phyloP scores from a whole-genome alignment of 2,888 invertebrate species.

The Phania funesta region DNA sequence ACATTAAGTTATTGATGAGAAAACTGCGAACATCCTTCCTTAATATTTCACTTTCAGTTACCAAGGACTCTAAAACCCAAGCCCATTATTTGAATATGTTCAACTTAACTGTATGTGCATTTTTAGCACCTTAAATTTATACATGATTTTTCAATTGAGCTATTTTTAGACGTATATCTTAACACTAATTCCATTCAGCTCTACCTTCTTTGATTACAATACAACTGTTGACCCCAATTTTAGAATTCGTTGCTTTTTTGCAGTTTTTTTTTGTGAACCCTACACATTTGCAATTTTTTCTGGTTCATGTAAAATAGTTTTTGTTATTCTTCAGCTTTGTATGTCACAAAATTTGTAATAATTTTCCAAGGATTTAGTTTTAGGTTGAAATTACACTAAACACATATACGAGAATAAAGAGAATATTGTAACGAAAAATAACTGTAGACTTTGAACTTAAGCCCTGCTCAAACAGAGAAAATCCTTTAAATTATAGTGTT shows the following conservation, averaged over 20 bases:
- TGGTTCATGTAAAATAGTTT: constrained; percentile 38
- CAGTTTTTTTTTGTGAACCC: neutral
- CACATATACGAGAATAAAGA: neutral
- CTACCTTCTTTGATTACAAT: neutral
- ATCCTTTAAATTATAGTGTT: constrained; percentile 57
- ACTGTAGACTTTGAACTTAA: constrained; percentile 54
- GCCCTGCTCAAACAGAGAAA: constrained; percentile 54
- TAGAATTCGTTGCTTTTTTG: constrained; percentile 13
- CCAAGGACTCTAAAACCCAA: neutral
- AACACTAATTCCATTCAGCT: too few species aligned
- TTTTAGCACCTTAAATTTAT: neutral
- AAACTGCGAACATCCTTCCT: neutral
- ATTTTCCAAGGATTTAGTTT: constrained; percentile 63
- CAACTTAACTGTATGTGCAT: neutral
- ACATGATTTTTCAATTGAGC: constrained; percentile 43
- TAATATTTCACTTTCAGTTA: neutral
- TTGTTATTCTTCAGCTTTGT: neutral
- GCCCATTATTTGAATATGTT: neutral
- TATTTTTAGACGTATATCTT: neutral
- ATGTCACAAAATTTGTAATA: constrained; percentile 52
- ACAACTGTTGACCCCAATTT: constrained; percentile 48
- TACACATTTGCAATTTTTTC: neutral
- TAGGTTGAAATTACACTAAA: constrained; percentile 28
- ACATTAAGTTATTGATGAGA: neutral
- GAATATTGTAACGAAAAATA: neutral